These are phyloP conservation scores for Corythornis madagascariensis DNA, from an alignment of 2,113 vertebrate genomes.

Conservation along the genomic window DNA sequence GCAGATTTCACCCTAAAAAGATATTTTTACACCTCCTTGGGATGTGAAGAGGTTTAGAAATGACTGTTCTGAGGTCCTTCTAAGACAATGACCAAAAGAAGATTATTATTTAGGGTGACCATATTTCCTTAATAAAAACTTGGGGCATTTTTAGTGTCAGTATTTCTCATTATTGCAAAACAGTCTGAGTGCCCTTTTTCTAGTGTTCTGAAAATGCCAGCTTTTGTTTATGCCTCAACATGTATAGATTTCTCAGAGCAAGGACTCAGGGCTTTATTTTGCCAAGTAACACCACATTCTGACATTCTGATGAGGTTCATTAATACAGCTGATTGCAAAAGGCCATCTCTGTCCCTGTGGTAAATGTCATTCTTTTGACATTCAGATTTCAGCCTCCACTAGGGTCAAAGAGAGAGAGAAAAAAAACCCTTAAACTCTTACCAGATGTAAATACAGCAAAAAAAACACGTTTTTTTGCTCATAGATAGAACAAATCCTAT, in stretches of 20 bases:
- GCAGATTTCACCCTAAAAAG: background rate
- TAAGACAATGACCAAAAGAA: background rate
- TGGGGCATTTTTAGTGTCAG: background rate
- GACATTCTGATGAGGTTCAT: background rate
- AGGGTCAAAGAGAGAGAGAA: background rate
- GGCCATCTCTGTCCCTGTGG: background rate
- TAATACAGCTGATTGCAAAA: constrained; percentile 4
- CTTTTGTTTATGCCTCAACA: background rate
- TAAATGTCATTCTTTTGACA: background rate
- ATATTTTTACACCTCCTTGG: background rate
- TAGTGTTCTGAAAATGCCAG: constrained; percentile 4
- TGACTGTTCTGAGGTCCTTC: background rate
- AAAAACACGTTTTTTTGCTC: background rate
- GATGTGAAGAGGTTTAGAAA: background rate
- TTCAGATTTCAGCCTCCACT: background rate
- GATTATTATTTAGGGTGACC: background rate
- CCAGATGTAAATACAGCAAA: background rate
- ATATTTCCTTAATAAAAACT: background rate
- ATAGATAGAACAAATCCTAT: background rate
- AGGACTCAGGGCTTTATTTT: background rate
- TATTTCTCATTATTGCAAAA: background rate
- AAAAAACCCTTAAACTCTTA: background rate
- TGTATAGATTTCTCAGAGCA: background rate
- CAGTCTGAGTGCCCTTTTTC: background rate
- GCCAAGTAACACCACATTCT: background rate